Percentiles rank a stretch among this genome's conserved stretches.
Conservation (phyloP, 2,888 invertebrate genomes). For the Nephrotoma guestfalica region DNA sequence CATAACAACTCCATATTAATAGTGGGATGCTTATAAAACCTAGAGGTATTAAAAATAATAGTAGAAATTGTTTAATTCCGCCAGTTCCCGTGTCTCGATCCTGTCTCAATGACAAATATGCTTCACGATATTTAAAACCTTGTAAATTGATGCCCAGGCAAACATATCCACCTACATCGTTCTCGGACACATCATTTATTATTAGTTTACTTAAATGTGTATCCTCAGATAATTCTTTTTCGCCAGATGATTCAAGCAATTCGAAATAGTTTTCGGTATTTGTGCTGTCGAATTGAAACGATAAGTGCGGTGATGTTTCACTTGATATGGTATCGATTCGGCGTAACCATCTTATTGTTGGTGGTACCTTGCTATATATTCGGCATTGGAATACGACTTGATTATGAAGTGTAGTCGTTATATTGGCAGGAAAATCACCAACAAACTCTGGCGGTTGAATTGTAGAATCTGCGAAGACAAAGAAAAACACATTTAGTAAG, state of each 20-base stretch:
- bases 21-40: constrained; percentile 25
- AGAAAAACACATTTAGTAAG: background rate
- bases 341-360: constrained; percentile 29
- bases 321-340: constrained; percentile 12
- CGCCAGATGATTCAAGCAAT: constrained; percentile 21
- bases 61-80: constrained; percentile 16
- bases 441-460: constrained; percentile 24
- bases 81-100: background rate
- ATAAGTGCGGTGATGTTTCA: background rate
- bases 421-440: constrained; percentile 23
- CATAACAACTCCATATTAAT: constrained; percentile 25
- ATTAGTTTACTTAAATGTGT: constrained; percentile 28
- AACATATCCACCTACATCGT: constrained; percentile 26
- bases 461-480: constrained; percentile 19
- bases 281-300: background rate
- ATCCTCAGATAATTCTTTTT: constrained; percentile 23
- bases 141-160: constrained; percentile 28
- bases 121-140: constrained; percentile 26
- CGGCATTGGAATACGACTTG: constrained; percentile 28
- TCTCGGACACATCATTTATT: constrained; percentile 20
- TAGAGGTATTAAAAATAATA: constrained; percentile 28
- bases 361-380: constrained; percentile 26
- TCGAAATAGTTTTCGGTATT: constrained; percentile 19
- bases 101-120: constrained; percentile 20
- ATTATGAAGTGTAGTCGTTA: constrained; percentile 18